A percentile compares a stretch with the other conserved stretches of the same genome.
Evolutionary conservation across 2,888 invertebrate genomes (phyloP).

Genomic region (Anaspis maculata): DNA sequence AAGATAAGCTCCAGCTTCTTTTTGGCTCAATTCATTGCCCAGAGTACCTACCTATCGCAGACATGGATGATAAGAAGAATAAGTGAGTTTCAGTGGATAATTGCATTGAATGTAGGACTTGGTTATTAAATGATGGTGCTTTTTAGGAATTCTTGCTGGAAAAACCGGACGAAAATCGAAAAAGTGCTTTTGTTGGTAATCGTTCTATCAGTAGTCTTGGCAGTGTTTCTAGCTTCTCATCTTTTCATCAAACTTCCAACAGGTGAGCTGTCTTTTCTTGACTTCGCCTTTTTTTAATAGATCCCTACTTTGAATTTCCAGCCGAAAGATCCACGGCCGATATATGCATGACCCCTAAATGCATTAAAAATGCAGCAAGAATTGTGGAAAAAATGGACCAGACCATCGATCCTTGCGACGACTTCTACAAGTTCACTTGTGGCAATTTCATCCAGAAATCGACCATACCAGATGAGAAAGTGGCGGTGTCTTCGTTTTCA

Average conservation of each 20-base stretch:
- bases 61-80: too few relatives aligned
- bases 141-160: slow-evolving; percentile 7
- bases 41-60: too few relatives aligned
- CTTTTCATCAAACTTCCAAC: slow-evolving; percentile 5
- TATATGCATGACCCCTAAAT: slow-evolving; percentile 10
- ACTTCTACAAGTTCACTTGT: slow-evolving; percentile 68
- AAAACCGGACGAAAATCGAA: slow-evolving; percentile 5
- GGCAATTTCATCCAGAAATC: slow-evolving; percentile 36
- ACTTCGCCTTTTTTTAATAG: too few relatives aligned
- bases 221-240: slow-evolving; percentile 5
- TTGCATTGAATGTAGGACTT: too few relatives aligned
- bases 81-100: too few relatives aligned
- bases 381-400: slow-evolving; percentile 11
- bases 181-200: slow-evolving; percentile 5
- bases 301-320: too few relatives aligned
- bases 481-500: not conserved
- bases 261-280: too few relatives aligned
- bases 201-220: slow-evolving; percentile 1
- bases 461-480: slow-evolving; percentile 7
- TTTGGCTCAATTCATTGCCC: too few relatives aligned
- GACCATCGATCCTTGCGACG: slow-evolving; percentile 56
- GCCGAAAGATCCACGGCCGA: too few relatives aligned
- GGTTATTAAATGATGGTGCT: too few relatives aligned
- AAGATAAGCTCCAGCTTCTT: too few relatives aligned
- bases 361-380: slow-evolving; percentile 6